Conservation (phyloP, 1,140 invertebrate species). For the Drosophila subobscura region DNA sequence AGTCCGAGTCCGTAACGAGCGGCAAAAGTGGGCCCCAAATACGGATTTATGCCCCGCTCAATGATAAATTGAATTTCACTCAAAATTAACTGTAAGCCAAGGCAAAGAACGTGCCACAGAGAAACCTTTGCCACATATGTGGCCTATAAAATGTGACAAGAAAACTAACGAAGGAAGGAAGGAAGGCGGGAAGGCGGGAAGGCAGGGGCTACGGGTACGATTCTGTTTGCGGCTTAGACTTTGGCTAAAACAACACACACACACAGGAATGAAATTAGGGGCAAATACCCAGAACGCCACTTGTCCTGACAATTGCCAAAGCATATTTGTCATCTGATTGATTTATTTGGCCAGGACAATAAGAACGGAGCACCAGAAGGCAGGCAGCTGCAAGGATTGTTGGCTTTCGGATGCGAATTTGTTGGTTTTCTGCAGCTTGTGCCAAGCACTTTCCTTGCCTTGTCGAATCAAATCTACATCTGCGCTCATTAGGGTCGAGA, state of each 20-base stretch:
- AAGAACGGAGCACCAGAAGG: constrained; percentile 29
- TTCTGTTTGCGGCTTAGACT: constrained; percentile 25
- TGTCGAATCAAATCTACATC: constrained; percentile 57
- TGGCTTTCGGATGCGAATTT: constrained; percentile 16
- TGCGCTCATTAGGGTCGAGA: constrained; percentile 43
- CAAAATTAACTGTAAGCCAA: constrained; percentile 78
- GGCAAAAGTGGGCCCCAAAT: constrained; percentile 60
- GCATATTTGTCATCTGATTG: constrained; percentile 82
- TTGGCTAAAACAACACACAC: constrained; percentile 58
- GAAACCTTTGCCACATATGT: constrained; percentile 65
- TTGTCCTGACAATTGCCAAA: constrained; percentile 76
- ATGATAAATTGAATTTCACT: constrained; percentile 81
- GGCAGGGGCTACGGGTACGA: not conserved
- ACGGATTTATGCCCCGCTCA: constrained; percentile 71
- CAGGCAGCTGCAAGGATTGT: constrained; percentile 36
- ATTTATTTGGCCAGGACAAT: constrained; percentile 72
- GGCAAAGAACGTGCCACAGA: constrained; percentile 59
- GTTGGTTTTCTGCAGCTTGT: constrained; percentile 14
- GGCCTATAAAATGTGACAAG: constrained; percentile 76
- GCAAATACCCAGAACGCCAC: constrained; percentile 37
- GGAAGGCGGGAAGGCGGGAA: no score
- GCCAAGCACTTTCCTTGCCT: constrained; percentile 3
- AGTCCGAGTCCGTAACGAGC: constrained; percentile 39
- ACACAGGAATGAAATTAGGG: constrained; percentile 51
- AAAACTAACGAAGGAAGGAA: constrained; percentile 46